Percentiles rank a stretch among this genome's conserved stretches.
These are phyloP conservation scores for Matsumurasca onukii DNA, from an alignment of 1,140 invertebrate genomes.

Conservation along the genomic window DNA sequence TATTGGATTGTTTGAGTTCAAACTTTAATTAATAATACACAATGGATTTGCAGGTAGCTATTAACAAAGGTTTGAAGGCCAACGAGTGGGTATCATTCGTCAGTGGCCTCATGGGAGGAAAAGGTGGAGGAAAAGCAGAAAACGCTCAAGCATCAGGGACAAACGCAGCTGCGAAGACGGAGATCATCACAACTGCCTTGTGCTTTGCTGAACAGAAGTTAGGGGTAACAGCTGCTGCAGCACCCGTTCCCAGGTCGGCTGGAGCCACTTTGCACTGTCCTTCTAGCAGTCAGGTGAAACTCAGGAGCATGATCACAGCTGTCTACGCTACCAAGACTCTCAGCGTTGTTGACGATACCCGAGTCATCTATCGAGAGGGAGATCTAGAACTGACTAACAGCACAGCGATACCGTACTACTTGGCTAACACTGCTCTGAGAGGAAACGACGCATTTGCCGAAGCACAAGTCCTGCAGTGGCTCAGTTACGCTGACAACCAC, in stretches of 20 bases:
- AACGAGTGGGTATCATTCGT: constrained; percentile 94
- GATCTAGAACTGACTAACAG: constrained; percentile 56
- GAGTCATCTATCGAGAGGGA: constrained; percentile 41
- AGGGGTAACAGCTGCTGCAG: constrained; percentile 23
- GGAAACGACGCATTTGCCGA: constrained; percentile 50
- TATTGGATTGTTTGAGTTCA: no score
- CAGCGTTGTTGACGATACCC: constrained; percentile 26
- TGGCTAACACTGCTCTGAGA: constrained; percentile 59
- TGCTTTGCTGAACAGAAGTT: constrained; percentile 82
- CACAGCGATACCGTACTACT: constrained; percentile 65
- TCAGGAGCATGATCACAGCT: constrained; percentile 49
- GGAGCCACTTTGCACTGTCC: constrained; percentile 15
- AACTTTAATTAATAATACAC: no score
- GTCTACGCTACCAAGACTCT: constrained; percentile 52
- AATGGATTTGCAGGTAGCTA: constrained; percentile 55
- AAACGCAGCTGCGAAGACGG: constrained; percentile 68
- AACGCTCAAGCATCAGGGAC: constrained; percentile 93
- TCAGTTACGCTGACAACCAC: constrained; percentile 59
- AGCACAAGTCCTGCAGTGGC: constrained; percentile 69
- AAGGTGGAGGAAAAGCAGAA: constrained; percentile 94
- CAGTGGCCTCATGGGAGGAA: constrained; percentile 76
- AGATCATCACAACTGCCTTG: constrained; percentile 75
- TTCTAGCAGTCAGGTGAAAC: neutral
- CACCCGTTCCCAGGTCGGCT: neutral
- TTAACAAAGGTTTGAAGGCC: constrained; percentile 88